Evolutionary conservation across 2,888 invertebrate species (phyloP).

Genomic region (Nebria brevicollis): DNA sequence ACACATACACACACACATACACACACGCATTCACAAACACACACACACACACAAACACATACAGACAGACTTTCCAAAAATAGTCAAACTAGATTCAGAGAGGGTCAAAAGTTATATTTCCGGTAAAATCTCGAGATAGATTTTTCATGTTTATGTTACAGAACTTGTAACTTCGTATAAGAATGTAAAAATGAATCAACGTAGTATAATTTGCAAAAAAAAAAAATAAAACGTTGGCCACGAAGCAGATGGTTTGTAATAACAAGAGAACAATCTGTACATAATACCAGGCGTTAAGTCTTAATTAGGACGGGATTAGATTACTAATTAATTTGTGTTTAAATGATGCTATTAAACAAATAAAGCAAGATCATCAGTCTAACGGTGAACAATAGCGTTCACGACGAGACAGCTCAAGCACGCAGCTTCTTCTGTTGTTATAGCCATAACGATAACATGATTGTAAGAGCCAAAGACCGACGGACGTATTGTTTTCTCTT

Average conservation of each 20-base stretch:
- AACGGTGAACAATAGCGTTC: background rate
- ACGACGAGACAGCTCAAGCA: background rate
- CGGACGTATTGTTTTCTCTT: background rate
- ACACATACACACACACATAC: too few species aligned
- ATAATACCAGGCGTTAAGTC: constrained; percentile 17
- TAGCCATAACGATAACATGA: background rate
- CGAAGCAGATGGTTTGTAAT: background rate
- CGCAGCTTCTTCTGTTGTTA: background rate
- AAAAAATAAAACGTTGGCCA: background rate
- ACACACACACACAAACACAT: too few species aligned
- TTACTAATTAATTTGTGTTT: constrained; percentile 25
- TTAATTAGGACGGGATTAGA: constrained; percentile 24
- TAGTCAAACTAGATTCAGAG: too few species aligned
- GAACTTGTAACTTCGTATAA: too few species aligned
- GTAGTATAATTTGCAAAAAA: background rate
- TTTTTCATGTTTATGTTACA: too few species aligned
- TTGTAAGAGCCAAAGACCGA: background rate
- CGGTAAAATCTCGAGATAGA: too few species aligned
- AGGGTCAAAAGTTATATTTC: too few species aligned
- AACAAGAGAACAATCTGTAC: background rate
- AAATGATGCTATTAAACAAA: constrained; percentile 6
- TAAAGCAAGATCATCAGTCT: background rate
- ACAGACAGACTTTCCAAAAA: too few species aligned
- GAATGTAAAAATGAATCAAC: too few species aligned
- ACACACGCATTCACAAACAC: too few species aligned